Base-by-base conservation (phyloP, 1,140 invertebrate species). In the Heliconius nattereri region DNA sequence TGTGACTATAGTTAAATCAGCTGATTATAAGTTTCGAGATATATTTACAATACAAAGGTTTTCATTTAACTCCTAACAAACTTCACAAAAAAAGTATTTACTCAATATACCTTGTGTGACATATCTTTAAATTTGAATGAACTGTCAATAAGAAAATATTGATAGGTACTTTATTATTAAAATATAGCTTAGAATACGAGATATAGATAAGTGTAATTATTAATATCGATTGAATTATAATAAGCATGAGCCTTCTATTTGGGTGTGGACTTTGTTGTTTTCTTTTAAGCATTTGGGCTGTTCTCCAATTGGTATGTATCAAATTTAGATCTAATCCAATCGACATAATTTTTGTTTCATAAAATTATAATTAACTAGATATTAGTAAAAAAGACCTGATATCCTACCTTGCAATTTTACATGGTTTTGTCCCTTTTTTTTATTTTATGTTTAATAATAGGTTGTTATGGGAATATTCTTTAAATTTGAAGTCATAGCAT, bases 391-490 rank as follows among this genome's bases (percentile, higher is more conserved):
- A 32, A 5, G 3, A 32, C 29, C 29, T 32, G 29, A 2, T 3
- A 32, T 32, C 29, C 3, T 32, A 32, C 29, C 29, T 32, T 45
- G 40, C 13, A 45, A 13, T 45, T 13, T 45, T 13, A 45, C 3
- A 13, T 45, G 3, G 13, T 45, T 45, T 11, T 16, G 19, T 52
- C 13, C 19, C 16, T 8, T 8, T 52, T 52, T 52, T 20, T 19
- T 52, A 49, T 49, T 7, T 20, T 19, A n/a, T 2, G 16, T 3
- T 23, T 66, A 66, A 54, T 77, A 26, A 29, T 52, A 93, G 92
- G 23, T 83, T 26, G 37, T 92, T 37, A 91, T 93, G 92, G 90
- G 89, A n/a, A 78, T 90, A 60, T 86, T 89, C 49, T 92, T 89
- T 57, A 86, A 87, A 80, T 79, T 91, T 73, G 92, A 92, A 86